Percentiles rank a stretch among this genome's conserved stretches.
Conservation (phyloP, 1,140 invertebrate species). For the Listronotus oregonensis region DNA sequence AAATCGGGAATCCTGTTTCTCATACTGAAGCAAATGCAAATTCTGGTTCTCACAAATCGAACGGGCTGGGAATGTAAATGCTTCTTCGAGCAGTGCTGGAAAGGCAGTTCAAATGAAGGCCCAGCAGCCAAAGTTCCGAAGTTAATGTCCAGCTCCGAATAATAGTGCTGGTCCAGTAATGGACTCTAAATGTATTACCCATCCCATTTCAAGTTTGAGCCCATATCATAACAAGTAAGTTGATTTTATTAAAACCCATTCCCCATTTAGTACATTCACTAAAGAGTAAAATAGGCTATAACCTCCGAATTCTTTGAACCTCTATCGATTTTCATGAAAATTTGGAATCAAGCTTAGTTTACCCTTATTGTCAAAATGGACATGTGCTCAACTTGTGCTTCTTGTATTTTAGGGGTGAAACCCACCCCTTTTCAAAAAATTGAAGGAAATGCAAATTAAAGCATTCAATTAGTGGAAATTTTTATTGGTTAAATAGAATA, state of each 20-base stretch:
- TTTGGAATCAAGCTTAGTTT: no score
- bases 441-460: no score
- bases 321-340: no score
- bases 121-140: slow-evolving; percentile 18
- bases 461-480: no score
- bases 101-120: slow-evolving; percentile 5
- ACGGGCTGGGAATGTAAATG: background rate
- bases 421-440: no score
- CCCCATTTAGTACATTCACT: no score
- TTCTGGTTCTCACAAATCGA: background rate
- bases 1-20: slow-evolving; percentile 74
- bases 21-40: slow-evolving; percentile 18
- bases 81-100: slow-evolving; percentile 58
- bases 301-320: no score
- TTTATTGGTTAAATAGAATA: no score
- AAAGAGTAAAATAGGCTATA: no score
- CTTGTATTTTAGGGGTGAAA: no score
- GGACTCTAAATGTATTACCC: slow-evolving; percentile 55
- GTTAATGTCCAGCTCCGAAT: background rate
- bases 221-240: slow-evolving; percentile 88
- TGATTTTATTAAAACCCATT: slow-evolving; percentile 24
- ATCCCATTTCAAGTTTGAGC: slow-evolving; percentile 80
- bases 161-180: background rate
- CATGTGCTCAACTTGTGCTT: no score
- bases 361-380: no score